These are phyloP conservation scores for Puma concolor DNA, from an alignment of 2,113 vertebrate species.

Conservation along the genomic window DNA sequence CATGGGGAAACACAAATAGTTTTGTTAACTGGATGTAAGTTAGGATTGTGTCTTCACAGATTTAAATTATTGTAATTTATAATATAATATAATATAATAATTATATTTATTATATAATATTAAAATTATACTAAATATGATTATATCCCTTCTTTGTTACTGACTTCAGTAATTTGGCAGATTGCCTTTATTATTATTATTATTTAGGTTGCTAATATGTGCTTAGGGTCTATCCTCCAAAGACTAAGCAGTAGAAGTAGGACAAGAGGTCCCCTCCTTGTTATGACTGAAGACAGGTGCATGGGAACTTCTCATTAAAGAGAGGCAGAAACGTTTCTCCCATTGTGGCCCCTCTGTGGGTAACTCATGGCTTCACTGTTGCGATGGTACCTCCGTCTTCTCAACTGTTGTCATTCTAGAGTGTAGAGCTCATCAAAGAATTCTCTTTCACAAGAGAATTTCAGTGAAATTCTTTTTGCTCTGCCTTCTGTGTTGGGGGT, in stretches of 20 bases:
- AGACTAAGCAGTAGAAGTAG: neutral
- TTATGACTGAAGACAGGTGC: neutral
- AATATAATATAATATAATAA: neutral
- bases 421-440: neutral
- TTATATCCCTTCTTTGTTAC: neutral
- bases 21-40: neutral
- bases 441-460: neutral
- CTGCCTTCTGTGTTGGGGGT: neutral
- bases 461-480: neutral
- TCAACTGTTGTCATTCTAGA: neutral
- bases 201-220: neutral
- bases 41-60: neutral
- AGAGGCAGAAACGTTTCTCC: neutral
- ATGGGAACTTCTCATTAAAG: neutral
- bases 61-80: neutral
- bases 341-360: neutral
- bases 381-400: neutral
- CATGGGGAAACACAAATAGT: conserved; percentile 5
- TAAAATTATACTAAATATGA: neutral
- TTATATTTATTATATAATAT: neutral
- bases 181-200: neutral
- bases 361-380: neutral
- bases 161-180: neutral
- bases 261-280: neutral
- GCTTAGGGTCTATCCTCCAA: neutral